A percentile compares a stretch with the other conserved stretches of the same genome.
These are phyloP conservation scores for Oscheius sp. DNA, from an alignment of 2,888 invertebrate genomes.

Conservation along the genomic window DNA sequence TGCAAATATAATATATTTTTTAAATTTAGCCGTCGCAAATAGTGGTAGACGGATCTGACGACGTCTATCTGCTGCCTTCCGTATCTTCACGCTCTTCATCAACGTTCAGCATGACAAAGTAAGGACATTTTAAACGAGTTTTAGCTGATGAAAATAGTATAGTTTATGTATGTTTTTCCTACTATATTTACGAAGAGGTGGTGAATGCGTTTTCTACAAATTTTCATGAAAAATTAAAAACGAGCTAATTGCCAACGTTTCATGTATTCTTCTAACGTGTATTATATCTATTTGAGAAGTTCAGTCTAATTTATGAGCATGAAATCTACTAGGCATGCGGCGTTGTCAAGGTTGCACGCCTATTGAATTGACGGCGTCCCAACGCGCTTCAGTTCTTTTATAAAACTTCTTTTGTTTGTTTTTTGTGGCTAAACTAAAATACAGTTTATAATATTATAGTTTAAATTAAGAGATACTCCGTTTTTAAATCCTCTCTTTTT, in stretches of 20 bases:
- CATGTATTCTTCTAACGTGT: background rate
- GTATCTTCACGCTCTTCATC: slow-evolving; percentile 57
- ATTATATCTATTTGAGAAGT: background rate
- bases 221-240: background rate
- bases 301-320: background rate
- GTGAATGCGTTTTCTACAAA: too few relatives aligned
- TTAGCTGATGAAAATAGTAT: background rate
- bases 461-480: background rate
- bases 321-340: background rate
- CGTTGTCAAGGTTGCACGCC: slow-evolving; percentile 34
- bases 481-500: background rate
- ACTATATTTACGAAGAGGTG: background rate
- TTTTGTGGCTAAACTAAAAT: background rate
- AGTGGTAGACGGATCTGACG: slow-evolving; percentile 67
- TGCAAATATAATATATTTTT: background rate
- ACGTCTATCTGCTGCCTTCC: slow-evolving; percentile 69
- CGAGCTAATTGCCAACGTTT: background rate
- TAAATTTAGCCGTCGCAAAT: slow-evolving; percentile 42
- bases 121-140: too few relatives aligned
- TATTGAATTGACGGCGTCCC: background rate
- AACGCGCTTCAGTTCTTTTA: background rate
- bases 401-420: background rate
- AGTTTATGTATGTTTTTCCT: background rate
- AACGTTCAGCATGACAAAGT: slow-evolving; percentile 63
- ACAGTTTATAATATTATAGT: background rate